Evolutionary conservation across 2,888 invertebrate species (phyloP).

Genomic region (Chydorus sphaericus): DNA sequence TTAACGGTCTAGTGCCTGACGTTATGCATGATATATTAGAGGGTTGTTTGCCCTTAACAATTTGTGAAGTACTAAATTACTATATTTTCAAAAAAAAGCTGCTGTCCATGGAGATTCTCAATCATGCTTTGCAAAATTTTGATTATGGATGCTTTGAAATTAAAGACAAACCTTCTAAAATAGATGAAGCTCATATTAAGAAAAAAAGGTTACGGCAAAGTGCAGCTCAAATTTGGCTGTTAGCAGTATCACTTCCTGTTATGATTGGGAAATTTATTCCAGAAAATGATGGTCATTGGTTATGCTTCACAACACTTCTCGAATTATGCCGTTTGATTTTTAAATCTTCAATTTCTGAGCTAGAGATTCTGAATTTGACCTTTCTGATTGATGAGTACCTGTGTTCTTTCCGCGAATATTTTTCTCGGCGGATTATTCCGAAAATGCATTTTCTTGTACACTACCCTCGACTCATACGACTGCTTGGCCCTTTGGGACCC

Average conservation of each 20-base stretch:
- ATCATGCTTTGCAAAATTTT: neutral
- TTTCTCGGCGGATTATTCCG: neutral
- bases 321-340: constrained; percentile 1
- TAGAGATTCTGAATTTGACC: neutral
- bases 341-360: neutral
- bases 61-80: neutral
- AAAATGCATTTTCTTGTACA: constrained; percentile 7
- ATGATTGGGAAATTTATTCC: neutral
- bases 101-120: neutral
- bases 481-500: constrained; percentile 1
- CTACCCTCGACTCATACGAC: constrained; percentile 5
- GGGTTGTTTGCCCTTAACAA: neutral
- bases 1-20: neutral
- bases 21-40: constrained; percentile 8
- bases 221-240: constrained; percentile 3
- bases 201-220: neutral
- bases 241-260: neutral
- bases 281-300: neutral
- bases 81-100: neutral
- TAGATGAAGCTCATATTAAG: neutral
- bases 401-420: neutral
- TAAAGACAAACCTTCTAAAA: neutral
- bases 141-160: neutral
- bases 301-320: neutral
- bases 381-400: constrained; percentile 2